A percentile compares a stretch with the other conserved stretches of the same genome.
These are phyloP conservation scores for Cryptops parisi DNA, from an alignment of 2,888 invertebrate species.

Conservation along the genomic window DNA sequence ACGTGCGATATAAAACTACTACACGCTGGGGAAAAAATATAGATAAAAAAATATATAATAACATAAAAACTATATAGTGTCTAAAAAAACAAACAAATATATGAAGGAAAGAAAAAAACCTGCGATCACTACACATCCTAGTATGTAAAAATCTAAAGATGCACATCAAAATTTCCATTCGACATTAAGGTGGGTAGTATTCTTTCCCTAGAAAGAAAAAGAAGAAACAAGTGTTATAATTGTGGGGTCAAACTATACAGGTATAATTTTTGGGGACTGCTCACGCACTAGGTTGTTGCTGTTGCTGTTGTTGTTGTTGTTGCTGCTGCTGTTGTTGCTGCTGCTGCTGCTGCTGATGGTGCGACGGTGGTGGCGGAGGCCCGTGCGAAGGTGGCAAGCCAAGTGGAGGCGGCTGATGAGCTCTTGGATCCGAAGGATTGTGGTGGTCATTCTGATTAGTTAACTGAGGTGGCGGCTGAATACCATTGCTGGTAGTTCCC, in stretches of 20 bases:
- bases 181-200: not conserved
- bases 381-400: not conserved
- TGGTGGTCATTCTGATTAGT: not conserved
- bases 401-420: not conserved
- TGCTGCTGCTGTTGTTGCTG: constrained; percentile 4
- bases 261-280: constrained; percentile 1
- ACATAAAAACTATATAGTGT: not conserved
- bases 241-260: constrained; percentile 7
- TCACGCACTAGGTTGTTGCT: constrained; percentile 12
- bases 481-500: constrained; percentile 9
- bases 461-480: not conserved
- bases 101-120: not conserved
- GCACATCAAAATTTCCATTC: too few relatives aligned
- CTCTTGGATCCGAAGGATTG: not conserved
- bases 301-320: constrained; percentile 12
- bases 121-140: too few relatives aligned
- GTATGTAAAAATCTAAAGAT: not conserved
- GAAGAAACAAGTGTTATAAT: not conserved
- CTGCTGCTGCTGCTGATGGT: constrained; percentile 3
- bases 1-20: too few relatives aligned
- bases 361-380: not conserved
- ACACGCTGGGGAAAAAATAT: not conserved
- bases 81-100: not conserved
- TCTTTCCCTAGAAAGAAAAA: not conserved
- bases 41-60: not conserved